Evolutionary conservation across 1,140 invertebrate species (phyloP).

Genomic region (Papilio helenus): DNA sequence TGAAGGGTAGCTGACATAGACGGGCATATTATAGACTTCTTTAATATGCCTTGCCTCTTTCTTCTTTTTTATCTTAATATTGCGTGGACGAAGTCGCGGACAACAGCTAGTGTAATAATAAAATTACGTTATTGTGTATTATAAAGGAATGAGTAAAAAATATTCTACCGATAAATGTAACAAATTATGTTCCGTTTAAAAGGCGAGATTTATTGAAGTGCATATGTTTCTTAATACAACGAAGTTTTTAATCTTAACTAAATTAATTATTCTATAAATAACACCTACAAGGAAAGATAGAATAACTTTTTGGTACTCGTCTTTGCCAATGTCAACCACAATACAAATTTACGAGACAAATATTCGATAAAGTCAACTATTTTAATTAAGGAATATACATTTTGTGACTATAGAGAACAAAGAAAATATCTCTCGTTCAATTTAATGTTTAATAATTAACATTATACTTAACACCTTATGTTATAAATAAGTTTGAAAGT

Average conservation of each 20-base stretch:
- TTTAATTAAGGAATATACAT: background rate
- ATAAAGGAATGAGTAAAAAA: too few species aligned
- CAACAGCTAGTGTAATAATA: too few species aligned
- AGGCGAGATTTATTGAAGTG: too few species aligned
- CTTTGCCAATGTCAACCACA: slow-evolving; percentile 9
- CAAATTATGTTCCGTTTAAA: too few species aligned
- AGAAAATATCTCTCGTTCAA: slow-evolving; percentile 2
- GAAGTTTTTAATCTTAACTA: background rate
- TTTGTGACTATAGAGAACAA: background rate
- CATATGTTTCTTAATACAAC: too few species aligned
- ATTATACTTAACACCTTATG: background rate
- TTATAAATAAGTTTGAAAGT: slow-evolving; percentile 12
- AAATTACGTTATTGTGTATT: too few species aligned
- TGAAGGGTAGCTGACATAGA: too few species aligned
- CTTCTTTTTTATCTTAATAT: too few species aligned
- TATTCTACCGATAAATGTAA: too few species aligned
- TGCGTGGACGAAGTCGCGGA: too few species aligned
- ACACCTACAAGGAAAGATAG: background rate
- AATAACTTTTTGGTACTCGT: slow-evolving; percentile 11
- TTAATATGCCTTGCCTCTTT: too few species aligned
- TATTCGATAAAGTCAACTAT: background rate
- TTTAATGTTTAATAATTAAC: background rate
- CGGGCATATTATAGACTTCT: too few species aligned
- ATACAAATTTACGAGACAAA: background rate
- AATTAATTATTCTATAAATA: background rate